A percentile compares a stretch with the other conserved stretches of the same genome.
Evolutionary conservation across 2,797 vertebrate genomes (phyloP).

Genomic region (Parambassis ranga): DNA sequence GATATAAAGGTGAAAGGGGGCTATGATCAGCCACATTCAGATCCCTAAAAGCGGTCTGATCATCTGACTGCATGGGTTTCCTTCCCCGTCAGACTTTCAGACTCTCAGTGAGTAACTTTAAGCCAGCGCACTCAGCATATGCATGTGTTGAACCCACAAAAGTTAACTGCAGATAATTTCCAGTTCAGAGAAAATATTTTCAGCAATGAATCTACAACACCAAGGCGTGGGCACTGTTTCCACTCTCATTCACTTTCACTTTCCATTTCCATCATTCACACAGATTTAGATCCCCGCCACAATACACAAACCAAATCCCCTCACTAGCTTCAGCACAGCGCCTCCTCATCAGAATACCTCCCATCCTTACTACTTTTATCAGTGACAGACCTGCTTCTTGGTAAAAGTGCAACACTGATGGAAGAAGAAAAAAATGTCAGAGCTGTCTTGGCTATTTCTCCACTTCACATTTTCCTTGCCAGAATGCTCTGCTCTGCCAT

Average conservation of each 20-base stretch:
- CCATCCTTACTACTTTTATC: slow-evolving; percentile 42
- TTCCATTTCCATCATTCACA: slow-evolving; percentile 18
- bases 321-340: slow-evolving; percentile 4
- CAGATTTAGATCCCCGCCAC: slow-evolving; percentile 19
- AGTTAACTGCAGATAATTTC: neutral
- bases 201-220: slow-evolving; percentile 3
- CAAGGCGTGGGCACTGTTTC: neutral
- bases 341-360: slow-evolving; percentile 16
- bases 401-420: slow-evolving; percentile 40
- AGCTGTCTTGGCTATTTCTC: slow-evolving; percentile 54
- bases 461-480: slow-evolving; percentile 46
- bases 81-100: neutral
- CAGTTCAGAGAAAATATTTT: slow-evolving; percentile 1
- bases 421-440: slow-evolving; percentile 33
- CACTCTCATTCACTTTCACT: slow-evolving; percentile 15
- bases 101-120: neutral
- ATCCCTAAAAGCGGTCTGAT: neutral
- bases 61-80: neutral
- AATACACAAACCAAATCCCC: slow-evolving; percentile 28
- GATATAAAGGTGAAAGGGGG: no score
- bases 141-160: neutral
- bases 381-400: slow-evolving; percentile 49
- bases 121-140: neutral
- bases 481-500: slow-evolving; percentile 56
- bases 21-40: no score